phyloP scores from a whole-genome alignment of 53 echinoderm and acorn worm species.

The Henricia sp. region DNA sequence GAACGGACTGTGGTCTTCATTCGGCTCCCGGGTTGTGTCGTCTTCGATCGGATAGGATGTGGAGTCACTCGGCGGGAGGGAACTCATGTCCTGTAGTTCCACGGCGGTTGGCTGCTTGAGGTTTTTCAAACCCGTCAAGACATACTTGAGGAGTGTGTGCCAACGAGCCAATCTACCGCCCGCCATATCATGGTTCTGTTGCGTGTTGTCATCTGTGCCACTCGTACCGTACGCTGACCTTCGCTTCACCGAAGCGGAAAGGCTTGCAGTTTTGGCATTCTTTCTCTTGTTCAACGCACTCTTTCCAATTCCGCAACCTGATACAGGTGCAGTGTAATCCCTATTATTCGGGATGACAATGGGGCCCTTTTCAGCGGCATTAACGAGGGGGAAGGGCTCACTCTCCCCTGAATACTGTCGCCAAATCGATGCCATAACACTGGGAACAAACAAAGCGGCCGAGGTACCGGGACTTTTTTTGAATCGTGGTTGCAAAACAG shows the following conservation, averaged over 20 bases:
- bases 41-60: background rate
- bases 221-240: background rate
- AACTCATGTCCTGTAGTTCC: conserved; percentile 63
- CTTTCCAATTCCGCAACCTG: conserved; percentile 33
- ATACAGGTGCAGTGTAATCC: conserved; percentile 52
- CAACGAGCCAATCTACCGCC: conserved; percentile 45
- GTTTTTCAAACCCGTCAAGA: conserved; percentile 35
- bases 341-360: conserved; percentile 44
- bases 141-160: conserved; percentile 27
- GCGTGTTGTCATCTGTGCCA: background rate
- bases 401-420: conserved; percentile 49
- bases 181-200: conserved; percentile 46
- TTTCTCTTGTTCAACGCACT: conserved; percentile 54
- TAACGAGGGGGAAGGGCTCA: conserved; percentile 20
- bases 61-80: conserved; percentile 10
- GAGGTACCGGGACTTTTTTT: conserved; percentile 61
- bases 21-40: background rate
- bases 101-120: conserved; percentile 13
- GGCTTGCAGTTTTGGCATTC: conserved; percentile 53
- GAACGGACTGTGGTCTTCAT: conserved; percentile 9
- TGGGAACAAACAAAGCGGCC: conserved; percentile 58
- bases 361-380: conserved; percentile 16
- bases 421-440: conserved; percentile 64
- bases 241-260: conserved; percentile 38
- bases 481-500: conserved; percentile 57